Percentiles rank a stretch among this genome's conserved stretches.
Conservation (phyloP, 2,888 invertebrate genomes). For the Himalopsyche kuldschensis region DNA sequence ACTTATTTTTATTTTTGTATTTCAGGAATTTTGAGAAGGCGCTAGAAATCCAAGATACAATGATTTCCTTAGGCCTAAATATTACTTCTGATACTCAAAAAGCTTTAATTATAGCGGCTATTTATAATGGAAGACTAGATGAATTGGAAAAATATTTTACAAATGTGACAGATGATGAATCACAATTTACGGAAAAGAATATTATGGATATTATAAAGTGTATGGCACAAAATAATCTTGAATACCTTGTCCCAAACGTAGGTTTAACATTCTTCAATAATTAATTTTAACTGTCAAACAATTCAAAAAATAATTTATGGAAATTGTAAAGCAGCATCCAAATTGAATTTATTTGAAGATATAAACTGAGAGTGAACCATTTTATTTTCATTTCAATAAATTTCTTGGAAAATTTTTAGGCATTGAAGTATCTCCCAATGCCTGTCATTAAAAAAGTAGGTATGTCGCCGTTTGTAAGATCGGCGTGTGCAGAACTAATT, state of each 20-base stretch:
- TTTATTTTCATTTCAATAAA: too few relatives aligned
- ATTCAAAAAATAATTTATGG: neutral
- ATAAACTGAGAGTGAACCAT: too few relatives aligned
- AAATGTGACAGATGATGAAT: constrained; percentile 45
- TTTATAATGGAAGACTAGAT: constrained; percentile 51
- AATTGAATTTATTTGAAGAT: neutral
- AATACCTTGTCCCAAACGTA: constrained; percentile 48
- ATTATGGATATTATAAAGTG: constrained; percentile 57
- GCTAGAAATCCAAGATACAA: constrained; percentile 58
- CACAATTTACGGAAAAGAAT: constrained; percentile 50
- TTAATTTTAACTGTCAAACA: neutral
- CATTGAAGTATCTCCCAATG: constrained; percentile 48
- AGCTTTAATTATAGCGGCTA: constrained; percentile 55
- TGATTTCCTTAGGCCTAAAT: constrained; percentile 60
- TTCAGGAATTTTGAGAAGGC: constrained; percentile 49
- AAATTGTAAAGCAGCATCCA: neutral
- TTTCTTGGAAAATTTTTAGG: constrained; percentile 47
- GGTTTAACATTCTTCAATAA: constrained; percentile 7
- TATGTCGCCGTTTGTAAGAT: constrained; percentile 55
- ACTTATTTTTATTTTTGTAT: neutral
- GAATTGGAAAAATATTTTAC: constrained; percentile 49
- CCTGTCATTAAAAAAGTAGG: constrained; percentile 48
- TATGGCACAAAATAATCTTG: constrained; percentile 45
- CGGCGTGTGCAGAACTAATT: constrained; percentile 58
- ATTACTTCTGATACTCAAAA: constrained; percentile 56